Conservation (phyloP, 1,140 invertebrate species). For the Heliothis subflexa region DNA sequence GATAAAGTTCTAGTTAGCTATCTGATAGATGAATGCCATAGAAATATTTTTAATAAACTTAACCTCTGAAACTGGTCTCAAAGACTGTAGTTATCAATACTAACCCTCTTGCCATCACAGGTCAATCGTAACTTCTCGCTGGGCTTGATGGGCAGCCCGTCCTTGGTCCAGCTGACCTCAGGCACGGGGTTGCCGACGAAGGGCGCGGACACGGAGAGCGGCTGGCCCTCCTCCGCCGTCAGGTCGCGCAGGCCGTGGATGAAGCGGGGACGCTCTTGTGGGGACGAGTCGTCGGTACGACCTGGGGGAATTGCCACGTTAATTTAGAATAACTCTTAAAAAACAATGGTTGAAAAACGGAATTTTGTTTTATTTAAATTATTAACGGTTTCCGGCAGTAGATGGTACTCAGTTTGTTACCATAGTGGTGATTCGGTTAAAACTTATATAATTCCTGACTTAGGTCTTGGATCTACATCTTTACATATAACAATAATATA, state of each 20-base stretch:
- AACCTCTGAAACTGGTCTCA: too few species aligned
- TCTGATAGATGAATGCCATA: too few species aligned
- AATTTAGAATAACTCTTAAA: too few species aligned
- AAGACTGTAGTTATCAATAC: conserved; percentile 4
- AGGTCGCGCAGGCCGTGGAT: conserved; percentile 91
- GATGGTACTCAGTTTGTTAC: too few species aligned
- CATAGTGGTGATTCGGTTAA: too few species aligned
- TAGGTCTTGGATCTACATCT: too few species aligned
- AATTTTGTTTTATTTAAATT: too few species aligned
- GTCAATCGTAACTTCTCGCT: conserved; percentile 90
- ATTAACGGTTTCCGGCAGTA: too few species aligned
- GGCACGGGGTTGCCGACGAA: conserved; percentile 96
- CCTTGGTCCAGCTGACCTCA: conserved; percentile 93
- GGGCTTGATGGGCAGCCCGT: conserved; percentile 89
- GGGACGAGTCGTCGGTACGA: conserved; percentile 87
- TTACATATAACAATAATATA: too few species aligned
- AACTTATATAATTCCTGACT: too few species aligned
- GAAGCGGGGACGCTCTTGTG: conserved; percentile 92
- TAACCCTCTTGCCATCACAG: conserved; percentile 92
- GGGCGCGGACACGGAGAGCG: conserved; percentile 88
- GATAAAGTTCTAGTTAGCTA: too few species aligned
- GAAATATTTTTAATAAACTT: not conserved
- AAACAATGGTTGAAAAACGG: too few species aligned
- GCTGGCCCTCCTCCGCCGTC: conserved; percentile 92
- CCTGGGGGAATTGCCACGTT: conserved; percentile 59